Evolutionary conservation across 2,113 vertebrate species (phyloP), one percentile per base, ranked within the genome.

Genomic region (Chrysemys picta): DNA sequence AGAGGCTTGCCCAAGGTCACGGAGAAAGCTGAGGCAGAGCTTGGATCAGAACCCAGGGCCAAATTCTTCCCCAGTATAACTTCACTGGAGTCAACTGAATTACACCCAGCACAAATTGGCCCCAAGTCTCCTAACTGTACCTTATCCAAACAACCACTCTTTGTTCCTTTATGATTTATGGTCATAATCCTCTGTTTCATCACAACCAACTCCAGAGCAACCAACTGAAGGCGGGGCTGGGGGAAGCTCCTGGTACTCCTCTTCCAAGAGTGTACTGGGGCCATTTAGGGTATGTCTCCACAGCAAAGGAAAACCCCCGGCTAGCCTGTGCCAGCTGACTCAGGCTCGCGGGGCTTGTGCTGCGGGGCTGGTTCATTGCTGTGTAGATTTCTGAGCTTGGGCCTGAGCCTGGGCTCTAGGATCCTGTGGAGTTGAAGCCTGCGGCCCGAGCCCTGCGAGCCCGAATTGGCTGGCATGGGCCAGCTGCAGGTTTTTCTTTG

Each of bases 221-320:
- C 19, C 45, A 90, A 84, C 49, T 54, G 87, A 87, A 42, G 47
- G 83, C 27, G 75, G 85, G 42, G 10, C 5, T 42, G 87, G 35
- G 25, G 29, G 47, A 91, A 88, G 49, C 45, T 93, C 29, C 78
- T 80, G 7, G 79, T 89, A 49, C 25, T 92, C 81, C 76, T 76
- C 87, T 69, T 16, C 54, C 65, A 52, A 81, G 0, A 1, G 72
- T 10, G 19, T 54, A 62, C 29, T 0, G 38, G 38, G 16, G 7
- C 54, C 69, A 59, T 38, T 78, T 50, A 17, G 6, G 1, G 42
- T 53, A 8, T 42, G 22, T 22, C 29, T 25, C 45, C 45, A 4
- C 57, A 72, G 19, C 35, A 72, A 38, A 72, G 35, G n/a, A 38
- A 72, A 38, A 72, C 19, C 19, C 19, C 21, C 8, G 5, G n/a